Evolutionary conservation across 2,888 invertebrate species (phyloP), one percentile per base, ranked within the genome.

Genomic region (Cosmorhoe ocellata): DNA sequence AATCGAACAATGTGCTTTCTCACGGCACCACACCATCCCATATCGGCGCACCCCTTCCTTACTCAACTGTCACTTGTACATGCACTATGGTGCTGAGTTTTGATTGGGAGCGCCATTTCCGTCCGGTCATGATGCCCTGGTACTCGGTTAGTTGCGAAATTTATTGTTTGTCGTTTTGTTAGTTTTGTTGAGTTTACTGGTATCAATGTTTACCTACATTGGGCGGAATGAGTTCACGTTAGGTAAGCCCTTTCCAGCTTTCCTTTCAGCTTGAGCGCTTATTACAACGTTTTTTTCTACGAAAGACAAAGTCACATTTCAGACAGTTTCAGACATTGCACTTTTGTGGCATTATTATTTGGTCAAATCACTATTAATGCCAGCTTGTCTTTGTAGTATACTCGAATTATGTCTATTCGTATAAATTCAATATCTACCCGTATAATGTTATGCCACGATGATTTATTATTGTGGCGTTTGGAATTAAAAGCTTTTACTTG

Each of bases 31-130:
- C 59, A 53, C 47, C 56, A 62, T 55, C 53, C 62, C 40, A 62
- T 47, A 64, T 61, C 48, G 62, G 58, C 63, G 61, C 71, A 69
- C 74, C 75, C 72, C 58, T 50, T 66, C 52, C 53, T 74, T 69
- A 66, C 70, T 63, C 66, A 68, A 74, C 66, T 66, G 64, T 67
- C 71, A 61, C 66, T 58, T 58, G 56, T 58, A 59, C 52, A 56
- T 58, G 59, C 52, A 59, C 55, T 49, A 58, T 63, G 61, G 51
- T 59, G 58, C 47, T 60, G 56, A 61, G 63, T 61, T 52, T 56
- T 55, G 59, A 64, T 49, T 64, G 63, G 69, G 69, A 45, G 67
- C 55, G 67, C 63, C 62, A 51, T 58, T 66, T 71, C 69, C 69
- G 59, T 56, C 59, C 61, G 51, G 56, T 47, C 56, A 39, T 47